These are phyloP conservation scores for Enteromius trimaculatus DNA, from an alignment of 2,797 vertebrate genomes.

Conservation along the genomic window DNA sequence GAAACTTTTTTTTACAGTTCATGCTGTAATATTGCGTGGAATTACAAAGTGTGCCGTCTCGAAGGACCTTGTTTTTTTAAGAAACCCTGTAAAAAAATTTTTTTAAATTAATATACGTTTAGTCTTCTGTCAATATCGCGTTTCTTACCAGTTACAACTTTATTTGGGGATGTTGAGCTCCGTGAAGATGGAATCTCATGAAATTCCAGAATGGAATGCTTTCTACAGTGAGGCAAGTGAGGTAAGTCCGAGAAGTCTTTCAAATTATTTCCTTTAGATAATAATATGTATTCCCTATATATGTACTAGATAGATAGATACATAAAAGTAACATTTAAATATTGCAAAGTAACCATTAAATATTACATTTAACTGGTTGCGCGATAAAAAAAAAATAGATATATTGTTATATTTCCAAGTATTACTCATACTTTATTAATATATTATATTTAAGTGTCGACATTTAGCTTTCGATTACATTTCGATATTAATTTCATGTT, in stretches of 20 bases:
- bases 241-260: constrained; percentile 67
- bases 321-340: neutral
- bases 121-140: neutral
- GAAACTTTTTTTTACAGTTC: constrained; percentile 19
- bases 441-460: neutral
- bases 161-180: constrained; percentile 84
- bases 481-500: neutral
- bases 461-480: neutral
- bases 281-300: neutral
- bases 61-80: neutral
- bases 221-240: constrained; percentile 85
- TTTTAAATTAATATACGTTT: constrained; percentile 19
- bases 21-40: constrained; percentile 9
- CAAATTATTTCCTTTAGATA: neutral
- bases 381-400: no score
- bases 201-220: constrained; percentile 84
- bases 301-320: neutral
- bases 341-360: neutral
- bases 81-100: neutral
- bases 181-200: constrained; percentile 88
- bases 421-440: neutral
- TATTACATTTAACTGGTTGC: neutral
- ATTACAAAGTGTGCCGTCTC: constrained; percentile 17
- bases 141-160: constrained; percentile 57
- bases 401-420: neutral